Conservation (phyloP, 2,797 vertebrate genomes). For the Epinephelus coioides region DNA sequence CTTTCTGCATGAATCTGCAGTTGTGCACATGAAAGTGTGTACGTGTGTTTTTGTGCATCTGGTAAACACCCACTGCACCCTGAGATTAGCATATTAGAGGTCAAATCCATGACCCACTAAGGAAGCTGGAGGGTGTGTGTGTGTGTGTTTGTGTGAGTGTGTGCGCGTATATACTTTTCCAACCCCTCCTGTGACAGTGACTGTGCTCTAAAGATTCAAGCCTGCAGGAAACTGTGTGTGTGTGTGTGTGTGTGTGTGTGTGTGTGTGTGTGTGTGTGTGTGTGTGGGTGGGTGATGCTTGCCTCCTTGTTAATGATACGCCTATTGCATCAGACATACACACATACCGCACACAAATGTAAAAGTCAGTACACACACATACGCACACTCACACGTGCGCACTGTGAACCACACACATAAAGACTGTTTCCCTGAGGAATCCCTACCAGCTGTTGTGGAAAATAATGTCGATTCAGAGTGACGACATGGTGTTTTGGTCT, state of each 20-base stretch:
- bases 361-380: slow-evolving; percentile 23
- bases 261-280: slow-evolving; percentile 1
- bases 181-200: slow-evolving; percentile 44
- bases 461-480: slow-evolving; percentile 40
- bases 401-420: slow-evolving; percentile 30
- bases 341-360: slow-evolving; percentile 24
- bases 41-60: slow-evolving; percentile 36
- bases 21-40: slow-evolving; percentile 21
- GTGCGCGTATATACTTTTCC: slow-evolving; percentile 4
- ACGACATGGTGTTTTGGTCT: slow-evolving; percentile 11
- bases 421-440: slow-evolving; percentile 44
- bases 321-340: slow-evolving; percentile 59
- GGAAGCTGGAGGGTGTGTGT: slow-evolving; percentile 48
- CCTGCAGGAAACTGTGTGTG: slow-evolving; percentile 43
- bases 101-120: slow-evolving; percentile 66
- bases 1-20: slow-evolving; percentile 28
- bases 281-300: slow-evolving; percentile 4
- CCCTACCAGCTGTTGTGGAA: slow-evolving; percentile 54
- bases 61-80: slow-evolving; percentile 45
- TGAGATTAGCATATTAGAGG: slow-evolving; percentile 73
- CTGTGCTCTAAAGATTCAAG: slow-evolving; percentile 54
- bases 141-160: slow-evolving; percentile 18
- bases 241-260: slow-evolving; percentile 12
- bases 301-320: slow-evolving; percentile 54
- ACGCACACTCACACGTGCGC: slow-evolving; percentile 7